Evolutionary conservation across 2,113 vertebrate genomes (phyloP).

Genomic region (Platichthys flesus): DNA sequence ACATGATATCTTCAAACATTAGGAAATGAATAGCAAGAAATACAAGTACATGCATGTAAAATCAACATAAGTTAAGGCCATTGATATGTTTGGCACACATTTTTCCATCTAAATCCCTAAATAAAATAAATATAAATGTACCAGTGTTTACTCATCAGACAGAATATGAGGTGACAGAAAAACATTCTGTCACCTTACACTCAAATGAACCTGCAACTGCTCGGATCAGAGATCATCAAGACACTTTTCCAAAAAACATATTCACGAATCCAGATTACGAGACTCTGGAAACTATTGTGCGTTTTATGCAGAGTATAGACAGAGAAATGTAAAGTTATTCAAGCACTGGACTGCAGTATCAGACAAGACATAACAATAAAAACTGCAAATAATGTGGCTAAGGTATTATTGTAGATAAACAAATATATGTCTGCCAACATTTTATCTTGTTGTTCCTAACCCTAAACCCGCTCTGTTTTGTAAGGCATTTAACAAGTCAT

Average conservation of each 20-base stretch:
- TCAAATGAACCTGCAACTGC: neutral
- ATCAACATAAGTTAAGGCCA: slow-evolving; percentile 23
- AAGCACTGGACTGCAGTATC: slow-evolving; percentile 11
- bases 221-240: neutral
- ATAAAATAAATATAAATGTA: slow-evolving; percentile 4
- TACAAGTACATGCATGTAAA: neutral
- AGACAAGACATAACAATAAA: slow-evolving; percentile 30
- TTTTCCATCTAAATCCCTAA: neutral
- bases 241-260: slow-evolving; percentile 7
- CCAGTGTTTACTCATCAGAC: neutral
- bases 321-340: slow-evolving; percentile 1
- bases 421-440: slow-evolving; percentile 4
- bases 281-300: slow-evolving; percentile 41
- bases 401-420: slow-evolving; percentile 5
- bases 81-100: slow-evolving; percentile 1
- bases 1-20: slow-evolving; percentile 5
- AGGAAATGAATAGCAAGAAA: slow-evolving; percentile 7
- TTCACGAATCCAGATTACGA: neutral
- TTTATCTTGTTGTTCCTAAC: slow-evolving; percentile 5
- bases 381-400: slow-evolving; percentile 2
- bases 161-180: slow-evolving; percentile 3
- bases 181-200: neutral
- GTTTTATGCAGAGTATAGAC: slow-evolving; percentile 16
- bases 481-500: slow-evolving; percentile 6
- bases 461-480: neutral